phyloP scores from a whole-genome alignment of 2,888 invertebrate genomes.

The Epistrophe eligans region DNA sequence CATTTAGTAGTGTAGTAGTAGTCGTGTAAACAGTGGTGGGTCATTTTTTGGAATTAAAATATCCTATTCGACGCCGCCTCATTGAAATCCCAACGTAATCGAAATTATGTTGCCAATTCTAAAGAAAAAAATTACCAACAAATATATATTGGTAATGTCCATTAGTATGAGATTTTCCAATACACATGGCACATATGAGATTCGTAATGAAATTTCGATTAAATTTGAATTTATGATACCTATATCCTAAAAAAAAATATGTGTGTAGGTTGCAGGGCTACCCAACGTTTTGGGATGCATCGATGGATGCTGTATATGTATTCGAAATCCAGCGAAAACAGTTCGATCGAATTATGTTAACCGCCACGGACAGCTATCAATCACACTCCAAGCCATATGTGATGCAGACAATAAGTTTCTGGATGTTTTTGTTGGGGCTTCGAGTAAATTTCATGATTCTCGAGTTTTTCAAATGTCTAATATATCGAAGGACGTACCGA shows the following conservation, averaged over 20 bases:
- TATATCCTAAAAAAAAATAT: background rate
- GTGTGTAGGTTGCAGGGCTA: conserved; percentile 1
- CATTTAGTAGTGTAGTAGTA: too few relatives aligned
- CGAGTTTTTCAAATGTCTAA: background rate
- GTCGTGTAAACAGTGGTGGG: too few relatives aligned
- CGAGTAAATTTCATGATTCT: conserved; percentile 5
- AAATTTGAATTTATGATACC: too few relatives aligned
- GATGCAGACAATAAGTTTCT: conserved; percentile 9
- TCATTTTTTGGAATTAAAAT: too few relatives aligned
- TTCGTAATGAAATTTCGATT: too few relatives aligned
- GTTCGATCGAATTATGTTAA: background rate
- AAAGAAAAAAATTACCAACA: too few relatives aligned
- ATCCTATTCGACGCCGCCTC: too few relatives aligned
- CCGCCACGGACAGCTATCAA: background rate
- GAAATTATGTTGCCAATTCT: too few relatives aligned
- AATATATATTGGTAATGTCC: too few relatives aligned
- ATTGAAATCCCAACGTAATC: too few relatives aligned
- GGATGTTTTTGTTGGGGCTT: conserved; percentile 3
- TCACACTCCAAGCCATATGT: conserved; percentile 20
- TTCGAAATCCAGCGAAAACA: conserved; percentile 13
- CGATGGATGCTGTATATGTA: background rate
- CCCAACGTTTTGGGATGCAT: conserved; percentile 7
- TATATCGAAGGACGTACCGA: conserved; percentile 2
- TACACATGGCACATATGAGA: too few relatives aligned
- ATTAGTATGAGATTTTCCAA: too few relatives aligned